Conservation (phyloP, 2,888 invertebrate species). For the Dicyrtoma fusca region DNA sequence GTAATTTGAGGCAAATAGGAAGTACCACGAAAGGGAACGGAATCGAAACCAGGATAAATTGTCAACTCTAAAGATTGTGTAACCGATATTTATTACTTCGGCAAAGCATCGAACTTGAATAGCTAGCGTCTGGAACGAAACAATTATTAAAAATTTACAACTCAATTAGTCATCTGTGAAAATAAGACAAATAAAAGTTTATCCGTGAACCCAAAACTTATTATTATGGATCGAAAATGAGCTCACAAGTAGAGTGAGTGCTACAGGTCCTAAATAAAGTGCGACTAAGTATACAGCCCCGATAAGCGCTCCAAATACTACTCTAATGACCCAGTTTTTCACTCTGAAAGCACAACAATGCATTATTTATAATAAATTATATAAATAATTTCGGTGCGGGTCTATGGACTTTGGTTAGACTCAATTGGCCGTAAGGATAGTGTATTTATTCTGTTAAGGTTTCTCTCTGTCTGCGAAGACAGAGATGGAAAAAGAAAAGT, state of each 20-base stretch:
- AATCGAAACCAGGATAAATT: conserved; percentile 99
- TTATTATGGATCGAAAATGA: too few relatives aligned
- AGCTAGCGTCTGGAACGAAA: conserved; percentile 75
- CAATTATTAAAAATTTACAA: neutral
- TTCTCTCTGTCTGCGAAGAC: too few relatives aligned
- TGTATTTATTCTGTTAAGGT: too few relatives aligned
- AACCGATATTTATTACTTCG: conserved; percentile 99
- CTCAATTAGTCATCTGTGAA: neutral
- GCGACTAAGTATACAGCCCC: conserved; percentile 89
- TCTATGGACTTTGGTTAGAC: too few relatives aligned
- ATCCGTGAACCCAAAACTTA: too few relatives aligned
- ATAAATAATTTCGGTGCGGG: too few relatives aligned
- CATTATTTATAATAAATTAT: too few relatives aligned
- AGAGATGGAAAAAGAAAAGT: too few relatives aligned
- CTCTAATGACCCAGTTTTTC: conserved; percentile 97
- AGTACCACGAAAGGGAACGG: conserved; percentile 98
- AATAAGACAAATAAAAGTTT: too few relatives aligned
- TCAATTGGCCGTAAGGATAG: too few relatives aligned
- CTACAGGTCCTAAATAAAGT: conserved; percentile 93
- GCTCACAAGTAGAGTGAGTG: conserved; percentile 92
- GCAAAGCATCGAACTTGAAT: conserved; percentile 99
- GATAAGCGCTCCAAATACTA: conserved; percentile 96
- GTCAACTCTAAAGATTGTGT: conserved; percentile 96
- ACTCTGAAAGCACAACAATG: conserved; percentile 68
- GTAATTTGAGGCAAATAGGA: conserved; percentile 96